Percentiles rank a stretch among this genome's conserved stretches.
These are phyloP conservation scores for Coracias cyanogaster DNA, from an alignment of 2,797 vertebrate genomes.

Conservation along the genomic window DNA sequence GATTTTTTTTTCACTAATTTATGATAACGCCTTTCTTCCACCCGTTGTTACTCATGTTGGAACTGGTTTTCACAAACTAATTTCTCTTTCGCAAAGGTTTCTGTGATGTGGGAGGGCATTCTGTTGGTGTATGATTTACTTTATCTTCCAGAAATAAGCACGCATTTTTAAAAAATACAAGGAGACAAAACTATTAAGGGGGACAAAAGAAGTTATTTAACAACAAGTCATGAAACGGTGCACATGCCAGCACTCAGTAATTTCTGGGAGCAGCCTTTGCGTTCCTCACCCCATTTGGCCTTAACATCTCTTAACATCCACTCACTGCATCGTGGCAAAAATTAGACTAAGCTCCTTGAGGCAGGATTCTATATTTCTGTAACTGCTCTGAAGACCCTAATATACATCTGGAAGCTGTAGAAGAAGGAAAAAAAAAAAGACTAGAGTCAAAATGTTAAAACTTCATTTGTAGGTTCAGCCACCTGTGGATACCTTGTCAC, in stretches of 20 bases:
- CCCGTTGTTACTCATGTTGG: background rate
- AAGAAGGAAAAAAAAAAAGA: too few relatives aligned
- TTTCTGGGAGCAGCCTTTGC: background rate
- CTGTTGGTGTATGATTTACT: background rate
- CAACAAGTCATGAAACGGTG: background rate
- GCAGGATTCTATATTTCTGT: background rate
- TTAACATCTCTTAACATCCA: background rate
- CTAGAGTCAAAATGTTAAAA: background rate
- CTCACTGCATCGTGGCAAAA: background rate
- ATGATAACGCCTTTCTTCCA: background rate
- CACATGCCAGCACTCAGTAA: background rate
- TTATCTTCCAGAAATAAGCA: background rate
- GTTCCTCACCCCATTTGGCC: slow-evolving; percentile 10
- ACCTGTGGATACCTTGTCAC: background rate
- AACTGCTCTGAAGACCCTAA: background rate
- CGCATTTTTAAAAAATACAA: background rate
- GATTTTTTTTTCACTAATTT: background rate
- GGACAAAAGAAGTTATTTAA: background rate
- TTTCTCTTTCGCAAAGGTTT: background rate
- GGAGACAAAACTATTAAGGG: background rate
- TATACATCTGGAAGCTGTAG: background rate
- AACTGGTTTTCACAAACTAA: background rate
- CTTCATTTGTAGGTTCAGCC: background rate
- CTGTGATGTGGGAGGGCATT: background rate
- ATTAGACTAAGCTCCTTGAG: background rate